Evolutionary conservation across 2,113 vertebrate species (phyloP).

Genomic region (Grantiella picta): DNA sequence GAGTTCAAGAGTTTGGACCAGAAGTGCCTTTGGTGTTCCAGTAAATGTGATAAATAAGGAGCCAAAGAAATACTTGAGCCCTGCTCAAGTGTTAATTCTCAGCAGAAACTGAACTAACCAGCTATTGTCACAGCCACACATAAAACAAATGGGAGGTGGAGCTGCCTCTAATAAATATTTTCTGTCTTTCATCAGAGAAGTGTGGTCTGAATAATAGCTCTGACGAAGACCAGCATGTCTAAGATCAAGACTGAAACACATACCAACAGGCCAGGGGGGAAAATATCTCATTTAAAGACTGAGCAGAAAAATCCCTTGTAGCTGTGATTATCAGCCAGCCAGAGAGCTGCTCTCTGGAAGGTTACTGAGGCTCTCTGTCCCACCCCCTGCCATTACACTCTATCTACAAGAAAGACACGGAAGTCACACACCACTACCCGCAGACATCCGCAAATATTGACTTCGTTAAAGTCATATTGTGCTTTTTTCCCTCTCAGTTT

Average conservation of each 20-base stretch:
- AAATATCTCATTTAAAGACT: background rate
- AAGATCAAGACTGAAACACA: background rate
- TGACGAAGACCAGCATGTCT: slow-evolving; percentile 6
- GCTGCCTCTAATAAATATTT: slow-evolving; percentile 1
- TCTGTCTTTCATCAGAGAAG: background rate
- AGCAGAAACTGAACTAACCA: background rate
- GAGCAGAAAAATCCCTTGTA: background rate
- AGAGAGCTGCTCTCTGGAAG: background rate
- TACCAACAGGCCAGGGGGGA: background rate
- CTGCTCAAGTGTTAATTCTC: background rate
- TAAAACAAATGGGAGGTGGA: background rate
- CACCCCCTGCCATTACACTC: background rate
- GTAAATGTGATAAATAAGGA: background rate
- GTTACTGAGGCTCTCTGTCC: background rate
- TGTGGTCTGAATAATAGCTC: background rate
- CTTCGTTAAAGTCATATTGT: slow-evolving; percentile 64
- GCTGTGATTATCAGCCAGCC: background rate
- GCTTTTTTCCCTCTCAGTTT: background rate
- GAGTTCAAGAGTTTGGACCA: background rate
- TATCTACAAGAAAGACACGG: slow-evolving; percentile 50
- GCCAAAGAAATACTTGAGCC: background rate
- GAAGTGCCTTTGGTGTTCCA: background rate
- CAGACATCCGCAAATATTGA: slow-evolving; percentile 58
- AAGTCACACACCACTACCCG: slow-evolving; percentile 32
- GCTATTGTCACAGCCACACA: background rate